Evolutionary conservation across 2,797 vertebrate genomes (phyloP), one percentile per base, ranked within the genome.

Genomic region (Catharus ustulatus): DNA sequence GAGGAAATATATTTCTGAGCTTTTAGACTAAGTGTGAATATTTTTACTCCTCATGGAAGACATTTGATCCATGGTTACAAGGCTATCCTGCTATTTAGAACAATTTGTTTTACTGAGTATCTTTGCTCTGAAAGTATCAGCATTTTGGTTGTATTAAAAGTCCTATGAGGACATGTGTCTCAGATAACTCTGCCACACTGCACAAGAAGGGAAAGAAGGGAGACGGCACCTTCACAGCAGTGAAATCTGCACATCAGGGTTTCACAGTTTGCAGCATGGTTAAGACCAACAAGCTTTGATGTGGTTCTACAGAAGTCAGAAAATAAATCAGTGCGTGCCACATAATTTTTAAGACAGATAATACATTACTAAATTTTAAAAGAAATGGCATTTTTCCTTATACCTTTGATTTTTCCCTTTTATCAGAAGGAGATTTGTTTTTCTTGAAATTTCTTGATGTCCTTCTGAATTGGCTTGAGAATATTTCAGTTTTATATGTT

Each of bases 161-260:
- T n/a, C 8, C 22, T 36, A 0, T 23, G 6, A 54, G 27, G 34
- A 67, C 1, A 2, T 45, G 36, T 3, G 0, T 36, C 34, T 34
- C 13, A 48, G 46, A 8, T 38, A 63, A 38, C 36, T 34, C 40
- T 21, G 12, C n/a, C 45, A 32, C 5, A 9, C 14, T 45, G 10
- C 45, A 10, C 27, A 15, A 26, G 59, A 46, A 67, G 36, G 43
- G 48, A 62, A 49, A 30, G 43, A 55, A 62, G n/a, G 36, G 23
- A 69, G 59, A 21, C 5, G 20, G 4, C 2, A 5, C 20, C 8
- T 3, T 51, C 22, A 18, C 1, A 69, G 38, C 34, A 62, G 69
- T 29, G 52, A 90, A 38, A 79, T 32, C 23, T 74, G n/a, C 19
- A 36, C 20, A 18, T 51, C 4, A 5, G 34, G 26, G 12, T 68